Evolutionary conservation across 2,888 invertebrate species (phyloP).

Genomic region (Tenthredo scrophulariae): DNA sequence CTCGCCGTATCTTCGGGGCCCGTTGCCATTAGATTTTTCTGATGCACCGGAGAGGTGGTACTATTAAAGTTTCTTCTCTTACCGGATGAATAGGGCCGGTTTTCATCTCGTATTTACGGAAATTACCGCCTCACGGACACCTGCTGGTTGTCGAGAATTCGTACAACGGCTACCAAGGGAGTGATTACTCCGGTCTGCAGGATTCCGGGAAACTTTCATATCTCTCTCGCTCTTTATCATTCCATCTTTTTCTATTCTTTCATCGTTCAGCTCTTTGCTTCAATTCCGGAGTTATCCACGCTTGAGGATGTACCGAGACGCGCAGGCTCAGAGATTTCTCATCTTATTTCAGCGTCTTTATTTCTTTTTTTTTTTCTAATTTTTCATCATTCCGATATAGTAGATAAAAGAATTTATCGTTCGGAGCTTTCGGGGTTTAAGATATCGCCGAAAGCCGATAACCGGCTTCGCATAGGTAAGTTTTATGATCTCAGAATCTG

Average conservation of each 20-base stretch:
- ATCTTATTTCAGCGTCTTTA: not conserved
- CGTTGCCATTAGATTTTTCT: slow-evolving; percentile 50
- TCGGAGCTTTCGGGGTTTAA: not conserved
- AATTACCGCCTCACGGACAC: slow-evolving; percentile 73
- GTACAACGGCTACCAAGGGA: slow-evolving; percentile 68
- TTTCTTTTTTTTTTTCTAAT: not conserved
- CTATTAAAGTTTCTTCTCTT: slow-evolving; percentile 61
- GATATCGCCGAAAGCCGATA: not conserved
- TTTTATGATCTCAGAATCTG: not conserved
- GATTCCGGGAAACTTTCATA: slow-evolving; percentile 49
- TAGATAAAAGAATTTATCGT: too few relatives aligned
- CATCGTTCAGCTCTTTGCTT: not conserved
- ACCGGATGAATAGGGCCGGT: slow-evolving; percentile 61
- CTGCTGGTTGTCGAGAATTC: slow-evolving; percentile 73
- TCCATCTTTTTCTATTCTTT: not conserved
- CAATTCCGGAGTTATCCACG: not conserved
- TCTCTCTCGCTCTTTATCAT: not conserved
- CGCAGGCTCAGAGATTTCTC: not conserved
- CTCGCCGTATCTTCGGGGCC: not conserved
- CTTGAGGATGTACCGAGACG: not conserved
- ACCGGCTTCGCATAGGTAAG: not conserved
- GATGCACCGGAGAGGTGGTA: slow-evolving; percentile 56
- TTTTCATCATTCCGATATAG: too few relatives aligned
- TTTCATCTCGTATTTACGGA: slow-evolving; percentile 76
- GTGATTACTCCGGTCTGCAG: slow-evolving; percentile 58